Evolutionary conservation across 2,888 invertebrate genomes (phyloP).

Genomic region (Dasysyrphus albostriatus): DNA sequence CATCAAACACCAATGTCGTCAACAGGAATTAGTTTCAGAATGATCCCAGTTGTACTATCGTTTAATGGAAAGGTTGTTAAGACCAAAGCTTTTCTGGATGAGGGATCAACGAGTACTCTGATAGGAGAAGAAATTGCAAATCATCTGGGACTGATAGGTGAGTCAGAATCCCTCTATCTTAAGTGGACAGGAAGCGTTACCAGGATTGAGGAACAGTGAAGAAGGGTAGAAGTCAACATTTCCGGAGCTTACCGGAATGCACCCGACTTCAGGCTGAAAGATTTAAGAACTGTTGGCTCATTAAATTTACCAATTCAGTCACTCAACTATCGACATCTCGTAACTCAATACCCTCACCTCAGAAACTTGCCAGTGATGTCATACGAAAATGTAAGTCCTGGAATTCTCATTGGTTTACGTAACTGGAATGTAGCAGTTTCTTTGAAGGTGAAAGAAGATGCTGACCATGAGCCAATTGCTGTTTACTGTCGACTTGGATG

Average conservation of each 20-base stretch:
- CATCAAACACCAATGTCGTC: conserved; percentile 5
- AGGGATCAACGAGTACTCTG: conserved; percentile 54
- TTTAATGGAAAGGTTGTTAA: conserved; percentile 26
- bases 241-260: conserved; percentile 30
- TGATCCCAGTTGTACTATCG: neutral
- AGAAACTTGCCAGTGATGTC: conserved; percentile 50
- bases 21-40: neutral
- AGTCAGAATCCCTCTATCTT: conserved; percentile 35
- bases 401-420: conserved; percentile 48
- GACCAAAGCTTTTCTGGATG: conserved; percentile 37
- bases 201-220: conserved; percentile 22
- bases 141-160: conserved; percentile 19
- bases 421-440: conserved; percentile 38
- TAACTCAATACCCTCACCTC: conserved; percentile 44
- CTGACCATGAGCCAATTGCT: neutral
- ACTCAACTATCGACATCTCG: conserved; percentile 30
- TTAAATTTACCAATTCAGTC: conserved; percentile 53
- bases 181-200: conserved; percentile 2
- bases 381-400: conserved; percentile 32
- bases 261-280: conserved; percentile 9
- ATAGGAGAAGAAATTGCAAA: conserved; percentile 35
- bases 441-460: conserved; percentile 21
- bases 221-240: conserved; percentile 34
- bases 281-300: neutral
- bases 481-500: conserved; percentile 9